phyloP scores from a whole-genome alignment of 1,140 invertebrate genomes.

The Mercenaria mercenaria region DNA sequence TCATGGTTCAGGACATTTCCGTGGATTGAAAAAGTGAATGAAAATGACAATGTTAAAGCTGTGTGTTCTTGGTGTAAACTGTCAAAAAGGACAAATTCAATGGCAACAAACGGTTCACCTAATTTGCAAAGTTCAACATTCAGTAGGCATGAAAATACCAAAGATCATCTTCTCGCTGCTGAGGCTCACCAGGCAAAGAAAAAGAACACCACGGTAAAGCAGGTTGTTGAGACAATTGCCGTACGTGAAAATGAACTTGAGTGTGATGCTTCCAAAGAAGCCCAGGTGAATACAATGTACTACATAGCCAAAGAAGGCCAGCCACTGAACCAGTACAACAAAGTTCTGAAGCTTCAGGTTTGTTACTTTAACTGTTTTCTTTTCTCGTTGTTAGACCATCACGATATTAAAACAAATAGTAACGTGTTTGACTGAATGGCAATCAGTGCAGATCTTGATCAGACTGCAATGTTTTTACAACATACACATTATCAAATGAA shows the following conservation, averaged over 20 bases:
- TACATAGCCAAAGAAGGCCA: background rate
- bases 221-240: background rate
- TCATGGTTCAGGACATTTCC: too few species aligned
- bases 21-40: too few species aligned
- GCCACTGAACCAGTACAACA: background rate
- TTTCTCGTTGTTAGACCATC: too few species aligned
- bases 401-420: too few species aligned
- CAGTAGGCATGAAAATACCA: background rate
- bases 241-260: background rate
- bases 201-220: background rate
- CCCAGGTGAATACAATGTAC: background rate
- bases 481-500: too few species aligned
- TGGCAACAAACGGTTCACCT: background rate
- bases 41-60: too few species aligned
- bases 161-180: background rate
- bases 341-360: background rate
- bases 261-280: background rate
- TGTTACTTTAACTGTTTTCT: too few species aligned
- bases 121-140: background rate
- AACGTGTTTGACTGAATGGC: too few species aligned
- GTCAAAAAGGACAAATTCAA: background rate
- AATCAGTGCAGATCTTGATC: too few species aligned
- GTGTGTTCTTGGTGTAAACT: background rate
- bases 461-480: too few species aligned
- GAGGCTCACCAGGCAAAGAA: background rate